Evolutionary conservation across 2,888 invertebrate genomes (phyloP).

Genomic region (Apamea epomidion): DNA sequence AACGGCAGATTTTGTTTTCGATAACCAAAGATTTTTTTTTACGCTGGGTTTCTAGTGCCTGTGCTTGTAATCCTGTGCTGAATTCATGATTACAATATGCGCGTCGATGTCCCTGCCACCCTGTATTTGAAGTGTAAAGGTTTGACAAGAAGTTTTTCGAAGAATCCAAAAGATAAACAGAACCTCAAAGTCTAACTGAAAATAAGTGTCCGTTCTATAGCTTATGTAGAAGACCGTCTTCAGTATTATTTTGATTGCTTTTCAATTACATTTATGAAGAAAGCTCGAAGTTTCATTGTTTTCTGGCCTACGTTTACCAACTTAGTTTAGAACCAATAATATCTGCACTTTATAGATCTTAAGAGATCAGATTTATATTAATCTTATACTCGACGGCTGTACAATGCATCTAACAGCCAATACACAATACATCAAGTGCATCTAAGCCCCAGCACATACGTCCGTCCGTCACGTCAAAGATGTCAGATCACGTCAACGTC

Average conservation of each 20-base stretch:
- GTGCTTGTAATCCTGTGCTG: too few species aligned
- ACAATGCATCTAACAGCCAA: background rate
- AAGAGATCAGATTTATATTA: background rate
- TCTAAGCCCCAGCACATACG: constrained; percentile 33
- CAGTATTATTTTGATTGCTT: background rate
- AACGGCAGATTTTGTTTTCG: too few species aligned
- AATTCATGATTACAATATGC: too few species aligned
- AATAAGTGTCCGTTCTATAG: background rate
- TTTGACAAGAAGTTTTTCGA: too few species aligned
- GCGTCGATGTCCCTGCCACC: too few species aligned
- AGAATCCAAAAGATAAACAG: too few species aligned
- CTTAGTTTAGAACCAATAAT: background rate
- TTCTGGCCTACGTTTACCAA: background rate
- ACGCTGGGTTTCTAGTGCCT: too few species aligned
- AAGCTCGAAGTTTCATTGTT: background rate
- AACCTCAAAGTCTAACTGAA: background rate
- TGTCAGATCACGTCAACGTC: constrained; percentile 66
- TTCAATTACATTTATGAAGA: background rate
- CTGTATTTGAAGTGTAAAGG: too few species aligned
- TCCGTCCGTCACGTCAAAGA: constrained; percentile 63
- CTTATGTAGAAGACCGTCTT: background rate
- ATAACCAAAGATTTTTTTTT: too few species aligned
- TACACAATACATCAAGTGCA: constrained; percentile 27
- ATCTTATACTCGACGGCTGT: background rate
- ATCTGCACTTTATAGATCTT: background rate